A percentile compares a stretch with the other conserved stretches of the same genome.
Conservation (phyloP, 2,113 vertebrate genomes). For the Phylloscopus trochiloides region DNA sequence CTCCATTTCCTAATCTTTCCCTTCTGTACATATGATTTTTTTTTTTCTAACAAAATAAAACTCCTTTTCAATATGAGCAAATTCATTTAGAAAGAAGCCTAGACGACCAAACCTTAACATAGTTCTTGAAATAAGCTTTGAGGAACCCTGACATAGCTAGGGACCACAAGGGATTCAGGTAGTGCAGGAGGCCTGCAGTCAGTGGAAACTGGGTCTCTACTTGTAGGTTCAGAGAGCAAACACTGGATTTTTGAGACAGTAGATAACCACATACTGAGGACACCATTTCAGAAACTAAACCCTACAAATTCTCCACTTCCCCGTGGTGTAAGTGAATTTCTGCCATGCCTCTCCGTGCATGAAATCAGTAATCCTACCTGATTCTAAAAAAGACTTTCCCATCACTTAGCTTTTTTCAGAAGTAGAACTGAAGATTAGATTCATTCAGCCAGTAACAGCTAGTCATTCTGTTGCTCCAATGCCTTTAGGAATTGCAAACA, state of each 20-base stretch:
- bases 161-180: not conserved
- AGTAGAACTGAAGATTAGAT: not conserved
- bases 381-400: slow-evolving; percentile 12
- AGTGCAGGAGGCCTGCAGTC: not conserved
- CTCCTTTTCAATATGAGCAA: not conserved
- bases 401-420: not conserved
- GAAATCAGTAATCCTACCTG: slow-evolving; percentile 1
- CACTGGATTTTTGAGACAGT: not conserved
- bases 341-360: not conserved
- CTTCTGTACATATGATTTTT: not conserved
- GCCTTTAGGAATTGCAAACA: slow-evolving; percentile 17
- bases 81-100: not conserved
- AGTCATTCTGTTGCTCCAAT: not conserved
- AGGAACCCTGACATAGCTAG: not conserved
- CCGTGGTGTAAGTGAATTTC: not conserved
- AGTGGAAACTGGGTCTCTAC: fast-evolving
- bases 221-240: not conserved
- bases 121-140: not conserved
- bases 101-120: not conserved
- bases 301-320: not conserved
- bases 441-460: not conserved
- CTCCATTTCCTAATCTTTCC: not conserved
- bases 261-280: not conserved
- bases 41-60: not conserved
- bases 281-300: not conserved